A percentile compares a stretch with the other conserved stretches of the same genome.
These are phyloP conservation scores for Hylaea fasciaria DNA, from an alignment of 2,888 invertebrate genomes.

Conservation along the genomic window DNA sequence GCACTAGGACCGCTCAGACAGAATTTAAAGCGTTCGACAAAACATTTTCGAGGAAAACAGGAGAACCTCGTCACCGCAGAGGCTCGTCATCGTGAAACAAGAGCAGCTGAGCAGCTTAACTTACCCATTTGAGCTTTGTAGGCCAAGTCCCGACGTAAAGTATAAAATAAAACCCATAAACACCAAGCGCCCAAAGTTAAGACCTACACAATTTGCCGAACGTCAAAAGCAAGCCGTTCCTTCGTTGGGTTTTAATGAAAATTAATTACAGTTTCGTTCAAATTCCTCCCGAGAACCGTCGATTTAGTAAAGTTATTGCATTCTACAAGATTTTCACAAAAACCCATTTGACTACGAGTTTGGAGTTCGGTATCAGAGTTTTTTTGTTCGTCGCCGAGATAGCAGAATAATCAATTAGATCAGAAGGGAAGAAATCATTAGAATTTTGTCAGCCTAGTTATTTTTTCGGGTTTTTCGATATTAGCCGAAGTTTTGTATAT, in stretches of 20 bases:
- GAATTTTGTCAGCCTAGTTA: too few species aligned
- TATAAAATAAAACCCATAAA: slow-evolving; percentile 22
- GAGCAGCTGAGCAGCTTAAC: too few species aligned
- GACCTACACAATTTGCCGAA: slow-evolving; percentile 27
- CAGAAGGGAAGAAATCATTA: too few species aligned
- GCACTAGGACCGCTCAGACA: too few species aligned
- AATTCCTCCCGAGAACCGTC: slow-evolving; percentile 51
- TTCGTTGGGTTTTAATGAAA: slow-evolving; percentile 53
- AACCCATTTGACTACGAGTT: slow-evolving; percentile 39
- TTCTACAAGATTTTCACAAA: slow-evolving; percentile 43
- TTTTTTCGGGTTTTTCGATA: too few species aligned
- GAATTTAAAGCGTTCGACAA: too few species aligned
- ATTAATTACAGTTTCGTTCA: slow-evolving; percentile 58
- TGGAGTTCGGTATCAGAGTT: slow-evolving; percentile 4
- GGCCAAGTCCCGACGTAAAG: not conserved
- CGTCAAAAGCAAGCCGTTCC: slow-evolving; percentile 35
- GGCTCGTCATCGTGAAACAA: too few species aligned
- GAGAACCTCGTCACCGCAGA: too few species aligned
- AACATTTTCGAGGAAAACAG: too few species aligned
- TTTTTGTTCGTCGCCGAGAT: slow-evolving; percentile 3
- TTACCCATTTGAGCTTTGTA: too few species aligned
- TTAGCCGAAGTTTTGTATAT: too few species aligned
- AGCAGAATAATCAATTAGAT: too few species aligned
- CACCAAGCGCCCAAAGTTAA: slow-evolving; percentile 24
- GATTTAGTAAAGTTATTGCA: slow-evolving; percentile 61